These are phyloP conservation scores for Actias luna DNA, from an alignment of 2,888 invertebrate genomes.

Conservation along the genomic window DNA sequence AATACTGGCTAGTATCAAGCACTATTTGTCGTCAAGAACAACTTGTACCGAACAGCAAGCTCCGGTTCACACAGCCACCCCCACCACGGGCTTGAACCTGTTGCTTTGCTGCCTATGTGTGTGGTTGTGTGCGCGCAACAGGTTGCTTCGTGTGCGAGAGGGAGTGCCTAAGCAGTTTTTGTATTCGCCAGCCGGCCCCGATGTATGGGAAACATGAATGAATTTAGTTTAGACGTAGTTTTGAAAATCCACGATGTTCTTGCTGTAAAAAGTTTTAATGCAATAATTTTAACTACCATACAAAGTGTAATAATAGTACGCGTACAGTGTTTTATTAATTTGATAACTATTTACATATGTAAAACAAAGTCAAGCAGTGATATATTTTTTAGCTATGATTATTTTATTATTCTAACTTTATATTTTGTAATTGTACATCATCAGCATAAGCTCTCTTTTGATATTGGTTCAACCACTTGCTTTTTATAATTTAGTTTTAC, in stretches of 20 bases:
- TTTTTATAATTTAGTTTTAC: too few species aligned
- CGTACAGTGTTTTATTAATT: too few species aligned
- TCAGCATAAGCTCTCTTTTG: background rate
- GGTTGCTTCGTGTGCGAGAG: conserved; percentile 40
- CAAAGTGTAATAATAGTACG: too few species aligned
- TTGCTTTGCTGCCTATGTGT: conserved; percentile 30
- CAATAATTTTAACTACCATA: too few species aligned
- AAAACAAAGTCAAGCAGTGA: too few species aligned
- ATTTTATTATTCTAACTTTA: too few species aligned
- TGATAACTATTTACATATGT: too few species aligned
- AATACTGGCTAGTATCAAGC: conserved; percentile 45
- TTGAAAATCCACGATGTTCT: background rate
- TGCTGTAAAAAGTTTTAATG: background rate
- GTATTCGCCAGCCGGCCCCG: conserved; percentile 19
- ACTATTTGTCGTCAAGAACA: conserved; percentile 24
- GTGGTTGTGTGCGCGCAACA: conserved; percentile 36
- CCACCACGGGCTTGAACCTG: conserved; percentile 54
- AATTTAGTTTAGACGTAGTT: background rate
- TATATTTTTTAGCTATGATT: too few species aligned
- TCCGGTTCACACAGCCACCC: conserved; percentile 62
- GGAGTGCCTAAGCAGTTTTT: conserved; percentile 34
- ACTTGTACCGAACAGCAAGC: conserved; percentile 29
- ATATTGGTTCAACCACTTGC: background rate
- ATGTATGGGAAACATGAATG: conserved; percentile 7
- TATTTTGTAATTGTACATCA: background rate